Evolutionary conservation across 37 sponge, comb jelly and placozoan genomes (phyloP).

Genomic region (Axinella damicornis): DNA sequence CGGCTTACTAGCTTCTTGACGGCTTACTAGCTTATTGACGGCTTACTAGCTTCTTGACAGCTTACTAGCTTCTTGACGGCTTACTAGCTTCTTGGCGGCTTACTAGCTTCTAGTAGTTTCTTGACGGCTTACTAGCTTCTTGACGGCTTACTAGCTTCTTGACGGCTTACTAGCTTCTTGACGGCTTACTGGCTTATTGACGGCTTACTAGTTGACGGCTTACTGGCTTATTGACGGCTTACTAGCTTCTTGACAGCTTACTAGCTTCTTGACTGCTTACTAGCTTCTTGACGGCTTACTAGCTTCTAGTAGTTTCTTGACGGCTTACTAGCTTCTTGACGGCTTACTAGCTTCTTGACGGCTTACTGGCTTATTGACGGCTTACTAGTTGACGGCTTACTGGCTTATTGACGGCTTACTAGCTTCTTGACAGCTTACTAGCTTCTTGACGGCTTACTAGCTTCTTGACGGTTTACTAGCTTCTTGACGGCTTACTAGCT

Average conservation of each 20-base stretch:
- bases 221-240: too few relatives aligned
- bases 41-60: conserved; percentile 35
- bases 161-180: conserved; percentile 29
- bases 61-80: conserved; percentile 40
- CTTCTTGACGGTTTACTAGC: conserved; percentile 28
- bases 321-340: conserved; percentile 23
- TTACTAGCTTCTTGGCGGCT: conserved; percentile 27
- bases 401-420: too few relatives aligned
- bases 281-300: conserved; percentile 22
- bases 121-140: conserved; percentile 24
- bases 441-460: conserved; percentile 35
- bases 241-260: conserved; percentile 35
- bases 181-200: too few relatives aligned
- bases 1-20: conserved; percentile 31
- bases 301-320: too few relatives aligned
- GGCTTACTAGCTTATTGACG: conserved; percentile 31
- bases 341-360: conserved; percentile 31
- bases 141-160: conserved; percentile 32
- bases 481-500: conserved; percentile 32
- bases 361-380: too few relatives aligned
- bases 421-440: conserved; percentile 37
- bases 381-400: too few relatives aligned
- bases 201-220: too few relatives aligned
- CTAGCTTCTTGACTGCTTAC: too few relatives aligned
- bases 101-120: too few relatives aligned